Conservation (phyloP, 2,888 invertebrate species). For the Limenitis camilla region DNA sequence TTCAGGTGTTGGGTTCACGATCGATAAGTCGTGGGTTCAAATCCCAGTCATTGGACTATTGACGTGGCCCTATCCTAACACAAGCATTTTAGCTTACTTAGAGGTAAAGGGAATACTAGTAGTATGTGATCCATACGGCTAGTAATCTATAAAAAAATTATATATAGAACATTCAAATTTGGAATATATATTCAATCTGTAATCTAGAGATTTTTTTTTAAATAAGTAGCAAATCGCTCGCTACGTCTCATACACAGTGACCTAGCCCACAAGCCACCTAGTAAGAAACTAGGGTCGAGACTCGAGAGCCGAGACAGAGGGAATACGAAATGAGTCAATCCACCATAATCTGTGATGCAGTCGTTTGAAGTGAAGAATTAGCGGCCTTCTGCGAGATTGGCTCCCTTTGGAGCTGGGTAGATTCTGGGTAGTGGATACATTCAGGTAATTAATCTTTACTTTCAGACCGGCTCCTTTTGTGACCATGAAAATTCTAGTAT, state of each 20-base stretch:
- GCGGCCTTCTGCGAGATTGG: constrained; percentile 17
- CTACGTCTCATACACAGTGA: background rate
- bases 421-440: constrained; percentile 5
- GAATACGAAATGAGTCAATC: constrained; percentile 68
- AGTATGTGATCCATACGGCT: too few species aligned
- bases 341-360: constrained; percentile 45
- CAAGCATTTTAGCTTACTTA: too few species aligned
- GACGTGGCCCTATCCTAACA: too few species aligned
- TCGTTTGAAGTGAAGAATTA: constrained; percentile 24
- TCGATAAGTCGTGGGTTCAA: too few species aligned
- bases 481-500: constrained; percentile 4
- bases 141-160: too few species aligned
- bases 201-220: too few species aligned
- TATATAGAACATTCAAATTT: too few species aligned
- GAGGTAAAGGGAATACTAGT: too few species aligned
- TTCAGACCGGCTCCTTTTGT: constrained; percentile 4
- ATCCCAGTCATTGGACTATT: too few species aligned
- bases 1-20: too few species aligned
- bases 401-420: constrained; percentile 14
- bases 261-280: constrained; percentile 17
- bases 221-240: too few species aligned
- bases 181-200: too few species aligned
- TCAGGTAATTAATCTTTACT: constrained; percentile 12
- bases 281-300: constrained; percentile 27
- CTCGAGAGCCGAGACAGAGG: constrained; percentile 42